phyloP scores from a whole-genome alignment of 2,113 vertebrate species.

The Oreochromis spilurus region DNA sequence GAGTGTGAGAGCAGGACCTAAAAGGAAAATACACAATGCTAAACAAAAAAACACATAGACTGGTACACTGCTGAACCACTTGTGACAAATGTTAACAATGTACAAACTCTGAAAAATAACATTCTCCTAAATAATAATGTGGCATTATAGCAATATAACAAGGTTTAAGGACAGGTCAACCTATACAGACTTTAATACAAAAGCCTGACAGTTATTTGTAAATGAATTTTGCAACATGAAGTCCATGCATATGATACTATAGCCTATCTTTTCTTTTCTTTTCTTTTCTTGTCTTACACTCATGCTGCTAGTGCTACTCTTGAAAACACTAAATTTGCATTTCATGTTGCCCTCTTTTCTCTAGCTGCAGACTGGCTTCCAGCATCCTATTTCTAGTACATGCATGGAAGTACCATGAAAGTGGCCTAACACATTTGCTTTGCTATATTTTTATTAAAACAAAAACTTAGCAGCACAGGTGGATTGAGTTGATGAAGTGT shows the following conservation, averaged over 20 bases:
- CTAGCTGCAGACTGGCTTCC: not conserved
- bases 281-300: not conserved
- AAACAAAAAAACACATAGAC: not conserved
- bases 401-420: not conserved
- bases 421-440: not conserved
- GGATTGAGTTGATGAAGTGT: not conserved
- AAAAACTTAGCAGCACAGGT: not conserved
- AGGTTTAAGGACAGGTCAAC: not conserved
- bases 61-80: not conserved
- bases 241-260: not conserved
- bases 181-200: not conserved
- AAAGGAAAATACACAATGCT: slow-evolving; percentile 10
- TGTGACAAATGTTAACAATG: not conserved
- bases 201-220: not conserved
- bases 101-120: not conserved
- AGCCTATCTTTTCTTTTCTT: not conserved
- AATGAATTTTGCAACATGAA: not conserved
- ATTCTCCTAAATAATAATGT: not conserved
- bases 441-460: not conserved
- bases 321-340: not conserved
- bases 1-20: not conserved
- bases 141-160: not conserved
- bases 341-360: not conserved
- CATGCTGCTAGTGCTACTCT: not conserved
- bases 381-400: not conserved